Base-by-base conservation (phyloP, 2,797 vertebrate species). In the Allobates femoralis region DNA sequence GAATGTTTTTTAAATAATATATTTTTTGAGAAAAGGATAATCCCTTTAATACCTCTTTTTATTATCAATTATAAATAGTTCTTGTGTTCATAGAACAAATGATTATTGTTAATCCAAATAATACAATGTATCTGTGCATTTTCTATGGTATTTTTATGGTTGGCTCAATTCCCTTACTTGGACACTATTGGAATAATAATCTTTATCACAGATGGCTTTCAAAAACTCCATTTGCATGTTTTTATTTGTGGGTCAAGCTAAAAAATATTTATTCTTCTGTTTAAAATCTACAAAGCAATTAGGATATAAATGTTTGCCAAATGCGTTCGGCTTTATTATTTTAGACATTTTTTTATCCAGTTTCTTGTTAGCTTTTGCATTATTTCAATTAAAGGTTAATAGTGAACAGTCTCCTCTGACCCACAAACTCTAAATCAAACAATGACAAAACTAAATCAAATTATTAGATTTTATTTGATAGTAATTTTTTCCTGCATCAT, bases 231-330 rank as follows among this genome's bases (percentile, higher is more conserved):
- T 71, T 71, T 41, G 12, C 67, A 71, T 71, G 67, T 71, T 71
- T 71, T 71, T 71, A 71, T 41, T 41, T n/a, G 34, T 41, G 21
- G 67, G 34, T 71, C 34, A 71, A 71, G 67, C 34, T 5, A 23
- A 46, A 71, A 71, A 71, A 71, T 71, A 71, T 71, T 71, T 71
- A 71, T 71, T 71, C 41, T 34, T 46, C n/a, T 41, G 67, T 71
- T 71, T 41, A 71, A 69, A 71, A 71, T 71, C 34, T 16, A 71
- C 46, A 14, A 71, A 41, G 21, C n/a, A 71, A 71, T 71, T 41
- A 41, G 34, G 19, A 34, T 46, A 34, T n/a, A 41, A 67, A 71
- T 71, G 34, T 23, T 34, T 71, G 34, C 67, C 67, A 71, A 71
- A 21, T 41, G 34, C 2, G 34, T 23, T 23, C 21, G 11, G 8